Evolutionary conservation across 2,113 vertebrate genomes (phyloP).

Genomic region (Neolamprologus sp.): DNA sequence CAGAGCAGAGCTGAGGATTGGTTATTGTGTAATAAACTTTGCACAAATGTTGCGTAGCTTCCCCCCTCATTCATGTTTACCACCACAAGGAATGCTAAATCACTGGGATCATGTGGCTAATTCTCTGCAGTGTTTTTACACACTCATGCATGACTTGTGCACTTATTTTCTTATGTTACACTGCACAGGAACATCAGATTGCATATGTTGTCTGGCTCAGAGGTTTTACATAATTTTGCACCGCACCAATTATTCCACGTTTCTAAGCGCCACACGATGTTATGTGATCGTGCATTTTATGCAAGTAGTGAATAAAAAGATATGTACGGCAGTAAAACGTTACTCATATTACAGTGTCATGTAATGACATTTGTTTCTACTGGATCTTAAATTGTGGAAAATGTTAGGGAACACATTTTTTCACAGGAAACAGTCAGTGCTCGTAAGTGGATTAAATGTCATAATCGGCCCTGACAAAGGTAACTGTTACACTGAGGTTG

Average conservation of each 20-base stretch:
- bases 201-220: not conserved
- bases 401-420: not conserved
- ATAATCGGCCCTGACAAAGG: conserved; percentile 24
- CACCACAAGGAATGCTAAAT: conserved; percentile 56
- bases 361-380: not conserved
- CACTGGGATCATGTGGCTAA: conserved; percentile 40
- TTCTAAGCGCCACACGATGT: not conserved
- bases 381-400: not conserved
- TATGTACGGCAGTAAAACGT: not conserved
- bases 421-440: not conserved
- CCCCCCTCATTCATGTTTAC: conserved; percentile 17
- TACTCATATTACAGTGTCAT: not conserved
- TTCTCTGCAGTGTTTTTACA: conserved; percentile 44
- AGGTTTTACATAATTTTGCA: not conserved
- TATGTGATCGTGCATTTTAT: not conserved
- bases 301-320: not conserved
- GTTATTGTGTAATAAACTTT: conserved; percentile 17
- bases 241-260: not conserved
- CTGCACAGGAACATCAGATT: not conserved
- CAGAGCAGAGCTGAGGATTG: not conserved
- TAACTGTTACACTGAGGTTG: conserved; percentile 5
- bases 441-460: conserved; percentile 19
- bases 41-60: not conserved
- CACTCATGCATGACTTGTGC: not conserved
- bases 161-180: not conserved